Evolutionary conservation across 2,888 invertebrate genomes (phyloP), one percentile per base, ranked within the genome.

Genomic region (Philonicus albiceps): DNA sequence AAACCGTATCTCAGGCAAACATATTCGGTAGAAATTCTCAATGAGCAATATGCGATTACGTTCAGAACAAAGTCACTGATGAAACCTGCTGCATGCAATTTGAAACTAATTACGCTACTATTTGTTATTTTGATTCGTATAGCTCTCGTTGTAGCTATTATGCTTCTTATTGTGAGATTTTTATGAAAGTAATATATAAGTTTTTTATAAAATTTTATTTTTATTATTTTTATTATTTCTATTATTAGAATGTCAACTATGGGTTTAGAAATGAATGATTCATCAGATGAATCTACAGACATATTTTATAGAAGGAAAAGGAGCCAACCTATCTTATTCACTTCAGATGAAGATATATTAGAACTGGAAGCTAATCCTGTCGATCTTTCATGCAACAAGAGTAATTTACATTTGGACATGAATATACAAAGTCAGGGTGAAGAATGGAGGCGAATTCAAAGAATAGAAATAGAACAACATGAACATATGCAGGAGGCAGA

Each of bases 341-440:
- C 72, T 72, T 72, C n/a, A 72, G 72, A 72, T 72, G 72, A 72
- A 72, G 72, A 72, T 72, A 72, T n/a, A 72, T 72, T 72, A 72
- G 72, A 72, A 72, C 5, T 72, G 72, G 30, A 72, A 72, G n/a
- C 19, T 72, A 43, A 43, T 43, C 43, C 43, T 43, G 43, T 43
- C 43, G 43, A 43, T 43, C 16, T 43, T 43, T 43, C 43, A 43
- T 43, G 43, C 43, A 43, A 43, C 43, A 11, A 43, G 43, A 43
- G 43, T 43, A 43, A 16, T 43, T 43, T 43, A 43, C 43, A 43
- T 43, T 43, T 43, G 7, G 43, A 43, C 43, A 43, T 43, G 43
- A 43, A 43, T 43, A 43, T 43, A 43, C 43, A 43, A n/a, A n/a
- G 43, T 6, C 43, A 43, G 43, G 43, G 43, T 43, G 43, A 43